Evolutionary conservation across 2,888 invertebrate species (phyloP).

Genomic region (Choristoneura rosaceana): DNA sequence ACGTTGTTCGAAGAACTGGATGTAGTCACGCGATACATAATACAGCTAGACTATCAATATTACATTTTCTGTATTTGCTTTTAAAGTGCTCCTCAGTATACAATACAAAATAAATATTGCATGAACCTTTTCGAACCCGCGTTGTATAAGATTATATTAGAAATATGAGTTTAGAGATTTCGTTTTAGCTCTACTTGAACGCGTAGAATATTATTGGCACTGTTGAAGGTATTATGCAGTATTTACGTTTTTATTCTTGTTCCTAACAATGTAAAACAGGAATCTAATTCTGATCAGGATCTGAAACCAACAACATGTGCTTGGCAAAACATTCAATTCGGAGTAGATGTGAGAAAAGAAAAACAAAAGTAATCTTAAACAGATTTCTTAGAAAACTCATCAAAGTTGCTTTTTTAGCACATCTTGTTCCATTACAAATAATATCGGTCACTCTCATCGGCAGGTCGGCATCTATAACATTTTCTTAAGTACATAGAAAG

Average conservation of each 20-base stretch:
- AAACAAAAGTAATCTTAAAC: too few relatives aligned
- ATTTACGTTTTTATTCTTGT: not conserved
- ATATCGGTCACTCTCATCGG: too few relatives aligned
- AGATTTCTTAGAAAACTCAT: too few relatives aligned
- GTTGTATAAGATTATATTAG: constrained; percentile 9
- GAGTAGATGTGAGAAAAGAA: too few relatives aligned
- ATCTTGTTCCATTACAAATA: too few relatives aligned
- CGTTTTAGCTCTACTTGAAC: not conserved
- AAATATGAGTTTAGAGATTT: constrained; percentile 12
- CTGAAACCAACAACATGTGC: too few relatives aligned
- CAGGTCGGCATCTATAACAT: too few relatives aligned
- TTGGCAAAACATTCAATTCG: too few relatives aligned
- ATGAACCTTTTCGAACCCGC: constrained; percentile 16
- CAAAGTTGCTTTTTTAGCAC: too few relatives aligned
- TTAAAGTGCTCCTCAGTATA: constrained; percentile 30
- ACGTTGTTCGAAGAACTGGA: constrained; percentile 30
- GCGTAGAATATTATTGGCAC: not conserved
- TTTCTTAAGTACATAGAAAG: too few relatives aligned
- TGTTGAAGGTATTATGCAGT: not conserved
- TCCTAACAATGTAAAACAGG: not conserved
- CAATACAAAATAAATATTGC: constrained; percentile 34
- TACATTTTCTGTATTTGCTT: constrained; percentile 38
- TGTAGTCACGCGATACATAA: constrained; percentile 34
- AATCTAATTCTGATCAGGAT: too few relatives aligned
- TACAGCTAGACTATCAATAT: constrained; percentile 33